A percentile compares a stretch with the other conserved stretches of the same genome.
Conservation (phyloP, 1,140 invertebrate genomes). For the Drosophila parvula region DNA sequence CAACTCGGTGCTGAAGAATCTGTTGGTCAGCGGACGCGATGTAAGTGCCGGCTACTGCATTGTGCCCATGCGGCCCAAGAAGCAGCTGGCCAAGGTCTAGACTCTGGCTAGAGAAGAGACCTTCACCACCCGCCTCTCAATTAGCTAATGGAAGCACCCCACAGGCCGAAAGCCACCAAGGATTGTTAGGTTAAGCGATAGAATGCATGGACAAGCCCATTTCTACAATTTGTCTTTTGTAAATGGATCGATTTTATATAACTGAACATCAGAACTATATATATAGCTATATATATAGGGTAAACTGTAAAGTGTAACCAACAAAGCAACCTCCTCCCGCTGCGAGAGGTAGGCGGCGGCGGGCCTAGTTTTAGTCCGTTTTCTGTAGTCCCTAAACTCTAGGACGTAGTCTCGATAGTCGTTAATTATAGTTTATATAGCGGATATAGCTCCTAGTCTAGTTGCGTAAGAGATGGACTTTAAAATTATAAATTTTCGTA, state of each 20-base stretch:
- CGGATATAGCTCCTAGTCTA: conserved; percentile 51
- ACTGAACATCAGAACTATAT: conserved; percentile 23
- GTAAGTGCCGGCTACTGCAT: conserved; percentile 95
- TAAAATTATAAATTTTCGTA: conserved; percentile 80
- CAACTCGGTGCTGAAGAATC: conserved; percentile 92
- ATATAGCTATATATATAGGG: background rate
- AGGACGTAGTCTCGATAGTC: conserved; percentile 25
- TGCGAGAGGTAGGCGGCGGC: conserved; percentile 43
- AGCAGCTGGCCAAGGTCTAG: conserved; percentile 81
- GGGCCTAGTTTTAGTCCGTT: conserved; percentile 42
- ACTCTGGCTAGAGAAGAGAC: conserved; percentile 30
- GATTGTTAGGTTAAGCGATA: conserved; percentile 54
- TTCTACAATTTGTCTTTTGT: conserved; percentile 79
- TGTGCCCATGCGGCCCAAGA: conserved; percentile 87
- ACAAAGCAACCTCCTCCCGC: conserved; percentile 44
- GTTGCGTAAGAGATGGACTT: conserved; percentile 73
- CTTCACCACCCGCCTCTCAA: conserved; percentile 42
- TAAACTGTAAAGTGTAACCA: conserved; percentile 43
- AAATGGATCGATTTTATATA: conserved; percentile 84
- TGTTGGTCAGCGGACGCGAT: conserved; percentile 95
- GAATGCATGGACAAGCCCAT: conserved; percentile 60
- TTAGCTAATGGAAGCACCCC: conserved; percentile 46
- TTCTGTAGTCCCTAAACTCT: conserved; percentile 44
- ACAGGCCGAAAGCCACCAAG: conserved; percentile 32
- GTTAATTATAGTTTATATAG: conserved; percentile 25